Conservation (phyloP, 92 coral and sea anemone genomes). For the Metridium senile region DNA sequence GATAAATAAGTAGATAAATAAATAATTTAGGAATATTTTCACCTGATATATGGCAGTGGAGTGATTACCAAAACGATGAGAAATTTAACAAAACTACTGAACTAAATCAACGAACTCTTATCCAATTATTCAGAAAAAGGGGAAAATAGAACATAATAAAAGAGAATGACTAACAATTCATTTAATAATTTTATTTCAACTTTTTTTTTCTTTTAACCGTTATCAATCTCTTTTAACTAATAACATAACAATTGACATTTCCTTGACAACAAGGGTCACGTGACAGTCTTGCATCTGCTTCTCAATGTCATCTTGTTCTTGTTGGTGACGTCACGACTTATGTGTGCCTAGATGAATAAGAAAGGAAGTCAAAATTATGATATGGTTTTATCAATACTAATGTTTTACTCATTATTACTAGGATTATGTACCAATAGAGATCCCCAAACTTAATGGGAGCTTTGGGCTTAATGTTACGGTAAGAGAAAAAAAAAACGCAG, state of each 20-base stretch:
- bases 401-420: slow-evolving; percentile 27
- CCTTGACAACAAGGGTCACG: background rate
- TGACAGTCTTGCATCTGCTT: slow-evolving; percentile 1
- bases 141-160: background rate
- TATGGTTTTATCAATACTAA: background rate
- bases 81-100: too few relatives aligned
- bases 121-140: background rate
- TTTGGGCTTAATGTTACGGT: slow-evolving; percentile 98
- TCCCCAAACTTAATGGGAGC: slow-evolving; percentile 97
- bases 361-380: background rate
- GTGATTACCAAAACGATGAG: too few relatives aligned
- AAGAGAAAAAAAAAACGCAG: slow-evolving; percentile 24
- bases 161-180: background rate
- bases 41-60: too few relatives aligned
- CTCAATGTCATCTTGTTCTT: background rate
- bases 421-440: slow-evolving; percentile 92
- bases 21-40: too few relatives aligned
- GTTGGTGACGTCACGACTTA: background rate
- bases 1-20: too few relatives aligned
- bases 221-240: background rate
- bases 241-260: background rate
- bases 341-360: background rate
- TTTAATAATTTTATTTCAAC: background rate
- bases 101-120: background rate
- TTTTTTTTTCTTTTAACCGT: background rate